Conservation (phyloP, 1,140 invertebrate species). For the Copidosoma floridanum region DNA sequence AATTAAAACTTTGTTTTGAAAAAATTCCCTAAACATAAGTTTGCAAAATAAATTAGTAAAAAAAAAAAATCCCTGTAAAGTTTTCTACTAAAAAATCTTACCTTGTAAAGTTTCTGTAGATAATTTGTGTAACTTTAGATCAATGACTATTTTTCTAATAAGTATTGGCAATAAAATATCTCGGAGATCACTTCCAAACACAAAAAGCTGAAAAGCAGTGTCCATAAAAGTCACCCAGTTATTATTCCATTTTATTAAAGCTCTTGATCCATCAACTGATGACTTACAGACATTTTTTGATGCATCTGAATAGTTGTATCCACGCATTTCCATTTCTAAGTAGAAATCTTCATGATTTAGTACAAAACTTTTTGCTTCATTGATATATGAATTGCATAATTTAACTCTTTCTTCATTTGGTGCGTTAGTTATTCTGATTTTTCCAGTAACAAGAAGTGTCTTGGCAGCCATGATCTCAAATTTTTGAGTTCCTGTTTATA, state of each 20-base stretch:
- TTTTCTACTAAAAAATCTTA: too few relatives aligned
- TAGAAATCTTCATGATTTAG: constrained; percentile 77
- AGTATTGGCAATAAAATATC: constrained; percentile 76
- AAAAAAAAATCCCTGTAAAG: too few relatives aligned
- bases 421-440: constrained; percentile 55
- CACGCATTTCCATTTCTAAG: constrained; percentile 81
- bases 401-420: constrained; percentile 3
- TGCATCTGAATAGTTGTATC: constrained; percentile 81
- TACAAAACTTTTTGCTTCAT: constrained; percentile 7
- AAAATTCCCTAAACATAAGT: too few relatives aligned
- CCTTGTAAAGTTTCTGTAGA: constrained; percentile 20
- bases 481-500: constrained; percentile 24
- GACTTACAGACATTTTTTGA: constrained; percentile 66
- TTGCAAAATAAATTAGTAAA: too few relatives aligned
- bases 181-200: constrained; percentile 69
- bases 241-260: constrained; percentile 64
- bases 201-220: constrained; percentile 80
- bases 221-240: constrained; percentile 90
- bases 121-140: constrained; percentile 64
- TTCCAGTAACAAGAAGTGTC: constrained; percentile 72
- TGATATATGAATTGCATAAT: background rate
- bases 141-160: constrained; percentile 73
- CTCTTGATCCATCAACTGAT: constrained; percentile 53
- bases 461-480: constrained; percentile 67
- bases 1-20: too few relatives aligned